phyloP scores from a whole-genome alignment of 1,140 invertebrate genomes.

The Wasmannia auropunctata region DNA sequence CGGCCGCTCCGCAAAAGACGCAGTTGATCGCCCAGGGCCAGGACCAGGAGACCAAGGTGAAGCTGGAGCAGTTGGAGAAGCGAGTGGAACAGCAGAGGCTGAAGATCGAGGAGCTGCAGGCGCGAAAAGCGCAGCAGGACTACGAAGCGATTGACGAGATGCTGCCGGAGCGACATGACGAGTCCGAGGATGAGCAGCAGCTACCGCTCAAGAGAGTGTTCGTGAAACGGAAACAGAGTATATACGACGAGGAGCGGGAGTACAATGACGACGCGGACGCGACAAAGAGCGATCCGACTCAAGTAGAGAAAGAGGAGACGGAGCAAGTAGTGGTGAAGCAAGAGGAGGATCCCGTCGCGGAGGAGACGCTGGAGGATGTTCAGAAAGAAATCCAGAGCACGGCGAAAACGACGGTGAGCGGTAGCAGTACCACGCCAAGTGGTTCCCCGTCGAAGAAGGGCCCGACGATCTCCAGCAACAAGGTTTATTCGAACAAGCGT shows the following conservation, averaged over 20 bases:
- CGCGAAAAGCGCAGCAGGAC: conserved; percentile 81
- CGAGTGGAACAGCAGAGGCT: conserved; percentile 82
- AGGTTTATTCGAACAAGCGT: conserved; percentile 81
- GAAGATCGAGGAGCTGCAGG: conserved; percentile 83
- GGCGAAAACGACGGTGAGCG: background rate
- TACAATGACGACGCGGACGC: conserved; percentile 75
- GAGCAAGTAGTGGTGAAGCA: background rate
- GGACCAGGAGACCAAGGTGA: conserved; percentile 82
- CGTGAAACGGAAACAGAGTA: conserved; percentile 83
- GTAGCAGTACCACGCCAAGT: background rate
- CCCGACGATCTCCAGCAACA: conserved; percentile 71
- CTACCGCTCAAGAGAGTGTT: conserved; percentile 83
- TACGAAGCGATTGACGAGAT: conserved; percentile 82
- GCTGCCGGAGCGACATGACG: conserved; percentile 83
- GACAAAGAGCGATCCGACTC: background rate
- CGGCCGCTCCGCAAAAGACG: conserved; percentile 41
- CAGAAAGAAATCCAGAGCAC: conserved; percentile 35
- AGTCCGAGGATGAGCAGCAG: conserved; percentile 84
- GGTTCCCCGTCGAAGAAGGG: conserved; percentile 33
- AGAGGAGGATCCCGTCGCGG: background rate
- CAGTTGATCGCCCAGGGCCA: conserved; percentile 62
- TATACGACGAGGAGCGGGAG: conserved; percentile 83
- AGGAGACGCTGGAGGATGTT: conserved; percentile 46
- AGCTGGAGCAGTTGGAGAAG: conserved; percentile 81
- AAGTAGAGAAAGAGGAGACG: conserved; percentile 22